phyloP scores from a whole-genome alignment of 2,888 invertebrate genomes.

The Rhorus exstirpatorius region DNA sequence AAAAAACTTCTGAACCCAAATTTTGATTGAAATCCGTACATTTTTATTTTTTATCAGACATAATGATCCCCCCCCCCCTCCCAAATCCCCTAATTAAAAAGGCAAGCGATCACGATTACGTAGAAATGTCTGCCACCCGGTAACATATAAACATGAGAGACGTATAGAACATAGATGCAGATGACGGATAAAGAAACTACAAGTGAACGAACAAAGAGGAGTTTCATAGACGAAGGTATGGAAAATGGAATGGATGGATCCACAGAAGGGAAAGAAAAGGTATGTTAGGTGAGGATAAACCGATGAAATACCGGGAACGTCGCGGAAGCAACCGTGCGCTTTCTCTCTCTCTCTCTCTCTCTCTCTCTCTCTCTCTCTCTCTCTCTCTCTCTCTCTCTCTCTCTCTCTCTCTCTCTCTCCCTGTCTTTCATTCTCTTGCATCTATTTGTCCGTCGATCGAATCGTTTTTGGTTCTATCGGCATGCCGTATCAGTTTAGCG shows the following conservation, averaged over 20 bases:
- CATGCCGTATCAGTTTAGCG: conserved; percentile 59
- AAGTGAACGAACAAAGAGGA: conserved; percentile 19
- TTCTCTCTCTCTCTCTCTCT: conserved; percentile 33
- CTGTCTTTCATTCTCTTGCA: conserved; percentile 40
- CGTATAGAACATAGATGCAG: not conserved
- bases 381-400: conserved; percentile 33
- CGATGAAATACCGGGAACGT: conserved; percentile 61
- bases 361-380: conserved; percentile 30
- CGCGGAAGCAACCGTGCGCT: conserved; percentile 56
- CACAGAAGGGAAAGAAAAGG: conserved; percentile 16
- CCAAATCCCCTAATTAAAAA: not conserved
- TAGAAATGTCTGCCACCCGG: not conserved
- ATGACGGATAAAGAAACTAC: not conserved
- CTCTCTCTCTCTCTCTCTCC: conserved; percentile 41
- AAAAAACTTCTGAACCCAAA: too few relatives aligned
- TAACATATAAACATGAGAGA: conserved; percentile 1
- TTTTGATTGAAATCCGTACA: too few relatives aligned
- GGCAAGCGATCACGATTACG: not conserved
- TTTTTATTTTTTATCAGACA: too few relatives aligned
- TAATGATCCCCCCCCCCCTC: not conserved
- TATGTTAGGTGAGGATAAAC: conserved; percentile 44
- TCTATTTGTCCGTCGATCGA: conserved; percentile 72
- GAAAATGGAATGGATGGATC: conserved; percentile 32
- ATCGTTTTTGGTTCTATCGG: conserved; percentile 68
- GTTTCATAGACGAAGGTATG: not conserved